A percentile compares a stretch with the other conserved stretches of the same genome.
Conservation (phyloP, 2,888 invertebrate genomes). For the Ctena decussata region DNA sequence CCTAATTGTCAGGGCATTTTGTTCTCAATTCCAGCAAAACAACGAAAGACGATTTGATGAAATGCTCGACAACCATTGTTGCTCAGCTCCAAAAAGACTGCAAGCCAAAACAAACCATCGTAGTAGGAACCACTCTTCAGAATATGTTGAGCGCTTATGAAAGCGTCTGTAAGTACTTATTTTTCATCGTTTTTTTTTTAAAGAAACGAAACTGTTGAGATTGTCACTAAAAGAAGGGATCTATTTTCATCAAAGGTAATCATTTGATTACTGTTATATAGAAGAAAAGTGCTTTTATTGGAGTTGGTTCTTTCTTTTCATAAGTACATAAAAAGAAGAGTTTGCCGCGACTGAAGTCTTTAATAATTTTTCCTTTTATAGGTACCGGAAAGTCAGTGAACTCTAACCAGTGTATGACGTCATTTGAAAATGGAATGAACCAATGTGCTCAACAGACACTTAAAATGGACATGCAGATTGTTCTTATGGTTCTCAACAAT, state of each 20-base stretch:
- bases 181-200: too few species aligned
- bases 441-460: conserved; percentile 61
- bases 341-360: too few species aligned
- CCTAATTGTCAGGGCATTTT: too few species aligned
- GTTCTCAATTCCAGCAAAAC: conserved; percentile 34
- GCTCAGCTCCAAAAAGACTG: conserved; percentile 57
- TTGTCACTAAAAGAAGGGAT: too few species aligned
- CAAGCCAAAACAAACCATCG: conserved; percentile 69
- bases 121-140: conserved; percentile 71
- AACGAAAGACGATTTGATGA: conserved; percentile 39
- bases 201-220: too few species aligned
- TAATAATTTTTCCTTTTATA: conserved; percentile 16
- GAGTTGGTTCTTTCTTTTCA: too few species aligned
- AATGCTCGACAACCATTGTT: conserved; percentile 41
- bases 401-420: conserved; percentile 60
- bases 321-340: too few species aligned
- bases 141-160: conserved; percentile 72
- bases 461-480: conserved; percentile 58
- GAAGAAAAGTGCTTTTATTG: too few species aligned
- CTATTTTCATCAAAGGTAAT: too few species aligned
- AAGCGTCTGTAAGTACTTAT: conserved; percentile 64
- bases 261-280: too few species aligned
- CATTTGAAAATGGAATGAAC: conserved; percentile 69
- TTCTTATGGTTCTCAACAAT: conserved; percentile 68
- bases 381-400: conserved; percentile 66